Percentiles rank a stretch among this genome's conserved stretches.
Conservation (phyloP, 2,797 vertebrate species). For the Pseudocheirus occidentalis region DNA sequence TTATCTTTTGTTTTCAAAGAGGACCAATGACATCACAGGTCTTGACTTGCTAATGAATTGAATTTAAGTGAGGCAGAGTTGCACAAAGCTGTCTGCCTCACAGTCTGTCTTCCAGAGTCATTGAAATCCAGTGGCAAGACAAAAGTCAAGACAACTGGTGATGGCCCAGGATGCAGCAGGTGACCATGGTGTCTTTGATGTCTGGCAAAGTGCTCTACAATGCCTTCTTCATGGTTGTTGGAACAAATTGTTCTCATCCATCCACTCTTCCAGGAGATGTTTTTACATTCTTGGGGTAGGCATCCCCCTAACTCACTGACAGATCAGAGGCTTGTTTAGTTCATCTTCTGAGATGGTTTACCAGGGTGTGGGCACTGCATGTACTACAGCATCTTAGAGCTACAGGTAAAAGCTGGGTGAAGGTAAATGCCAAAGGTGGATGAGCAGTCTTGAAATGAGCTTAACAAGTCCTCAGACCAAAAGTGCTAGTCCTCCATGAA, state of each 20-base stretch:
- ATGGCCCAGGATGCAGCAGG: neutral
- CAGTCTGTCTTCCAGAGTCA: neutral
- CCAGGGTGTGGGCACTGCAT: neutral
- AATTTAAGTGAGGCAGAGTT: neutral
- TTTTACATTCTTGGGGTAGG: neutral
- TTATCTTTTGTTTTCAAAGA: neutral
- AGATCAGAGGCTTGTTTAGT: neutral
- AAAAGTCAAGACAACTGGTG: neutral
- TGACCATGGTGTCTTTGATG: neutral
- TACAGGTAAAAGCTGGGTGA: neutral
- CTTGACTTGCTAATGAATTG: neutral
- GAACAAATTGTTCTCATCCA: neutral
- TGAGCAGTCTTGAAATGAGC: neutral
- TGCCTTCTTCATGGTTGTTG: neutral
- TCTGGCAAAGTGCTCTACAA: neutral
- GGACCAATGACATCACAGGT: neutral
- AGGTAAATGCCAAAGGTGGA: neutral
- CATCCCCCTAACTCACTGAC: neutral
- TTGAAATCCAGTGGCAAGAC: neutral
- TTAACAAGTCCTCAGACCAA: neutral
- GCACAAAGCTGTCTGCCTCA: neutral
- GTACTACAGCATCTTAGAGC: neutral
- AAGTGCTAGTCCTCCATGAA: neutral
- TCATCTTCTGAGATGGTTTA: neutral
- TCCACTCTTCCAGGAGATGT: neutral